Base-by-base conservation (phyloP, 2,113 vertebrate genomes). In the Chlamydotis undulata region DNA sequence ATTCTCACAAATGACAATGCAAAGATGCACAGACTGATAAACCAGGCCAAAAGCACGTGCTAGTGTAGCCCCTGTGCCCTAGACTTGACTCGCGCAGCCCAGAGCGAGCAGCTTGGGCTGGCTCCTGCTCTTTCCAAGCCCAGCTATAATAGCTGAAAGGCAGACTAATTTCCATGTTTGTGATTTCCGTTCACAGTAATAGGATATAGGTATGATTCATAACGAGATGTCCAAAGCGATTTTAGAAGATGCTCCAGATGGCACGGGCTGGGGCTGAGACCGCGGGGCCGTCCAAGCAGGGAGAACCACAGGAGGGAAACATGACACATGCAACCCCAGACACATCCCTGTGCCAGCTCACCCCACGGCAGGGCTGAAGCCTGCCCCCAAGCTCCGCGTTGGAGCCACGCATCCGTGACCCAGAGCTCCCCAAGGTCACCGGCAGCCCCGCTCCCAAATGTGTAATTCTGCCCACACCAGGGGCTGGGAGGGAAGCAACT, bases 81-180 rank as follows among this genome's bases (percentile, higher is more conserved):
- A 37, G 67, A 65, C 8, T 31, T 0, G 2, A 84, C 92, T 96
- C 37, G 4, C 22, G 24, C 93, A 94, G 96, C 96, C 86, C 93
- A 35, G 26, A 88, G 92, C 88, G 70, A 90, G 77, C 21, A 83
- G 92, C 95, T 89, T 53, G 82, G 92, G 97, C 94, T 35, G 14
- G 70, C 93, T 97, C 89, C 95, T 89, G 95, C 93, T 89, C 95
- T 93, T 97, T 89, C 85, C 4, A 9, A 97, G 96, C 96, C 90
- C 75, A 94, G 92, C 85, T 93, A 64, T 17, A 88, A 28, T 12
- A 68, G 50, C 78, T 15, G 43, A 45, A 60, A 73, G 55, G 31
- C 76, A 75, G 67, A 1, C 56, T 59, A 11, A 70, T 75, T 64
- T 63, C 83, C 63, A 53, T 2, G 37, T 29, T 95, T 29, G 10